Percentiles rank a stretch among this genome's conserved stretches.
phyloP scores from a whole-genome alignment of 1,140 invertebrate species.

The Drusus annulatus region DNA sequence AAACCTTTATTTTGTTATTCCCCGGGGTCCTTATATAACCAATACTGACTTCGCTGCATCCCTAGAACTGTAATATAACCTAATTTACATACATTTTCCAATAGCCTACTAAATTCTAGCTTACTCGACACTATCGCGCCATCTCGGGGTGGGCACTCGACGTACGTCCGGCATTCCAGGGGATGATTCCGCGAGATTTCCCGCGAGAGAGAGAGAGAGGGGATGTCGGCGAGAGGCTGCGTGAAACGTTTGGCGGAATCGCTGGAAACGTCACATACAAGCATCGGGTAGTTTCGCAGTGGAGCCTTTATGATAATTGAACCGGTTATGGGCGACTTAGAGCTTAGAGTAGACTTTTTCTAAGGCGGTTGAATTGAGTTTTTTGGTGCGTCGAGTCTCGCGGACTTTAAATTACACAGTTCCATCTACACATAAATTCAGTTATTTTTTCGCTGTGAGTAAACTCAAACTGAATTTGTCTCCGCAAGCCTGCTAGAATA shows the following conservation, averaged over 20 bases:
- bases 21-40: neutral
- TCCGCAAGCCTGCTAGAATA: too few species aligned
- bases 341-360: constrained; percentile 45
- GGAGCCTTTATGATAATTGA: constrained; percentile 59
- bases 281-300: constrained; percentile 55
- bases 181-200: neutral
- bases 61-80: constrained; percentile 54
- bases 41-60: constrained; percentile 42
- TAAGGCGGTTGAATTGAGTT: constrained; percentile 22
- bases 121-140: constrained; percentile 57
- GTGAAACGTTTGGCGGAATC: constrained; percentile 44
- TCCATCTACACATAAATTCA: neutral
- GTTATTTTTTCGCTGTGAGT: too few species aligned
- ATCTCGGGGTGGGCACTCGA: constrained; percentile 24
- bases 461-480: too few species aligned
- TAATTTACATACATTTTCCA: constrained; percentile 60
- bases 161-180: constrained; percentile 22
- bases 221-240: neutral
- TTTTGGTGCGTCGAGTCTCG: constrained; percentile 16
- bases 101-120: constrained; percentile 58
- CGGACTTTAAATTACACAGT: constrained; percentile 9
- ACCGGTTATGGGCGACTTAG: constrained; percentile 52
- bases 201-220: neutral
- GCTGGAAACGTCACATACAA: constrained; percentile 58
- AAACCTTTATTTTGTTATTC: constrained; percentile 35